A percentile compares a stretch with the other conserved stretches of the same genome.
These are phyloP conservation scores for Nothocercus julius DNA, from an alignment of 2,113 vertebrate species.

Conservation along the genomic window DNA sequence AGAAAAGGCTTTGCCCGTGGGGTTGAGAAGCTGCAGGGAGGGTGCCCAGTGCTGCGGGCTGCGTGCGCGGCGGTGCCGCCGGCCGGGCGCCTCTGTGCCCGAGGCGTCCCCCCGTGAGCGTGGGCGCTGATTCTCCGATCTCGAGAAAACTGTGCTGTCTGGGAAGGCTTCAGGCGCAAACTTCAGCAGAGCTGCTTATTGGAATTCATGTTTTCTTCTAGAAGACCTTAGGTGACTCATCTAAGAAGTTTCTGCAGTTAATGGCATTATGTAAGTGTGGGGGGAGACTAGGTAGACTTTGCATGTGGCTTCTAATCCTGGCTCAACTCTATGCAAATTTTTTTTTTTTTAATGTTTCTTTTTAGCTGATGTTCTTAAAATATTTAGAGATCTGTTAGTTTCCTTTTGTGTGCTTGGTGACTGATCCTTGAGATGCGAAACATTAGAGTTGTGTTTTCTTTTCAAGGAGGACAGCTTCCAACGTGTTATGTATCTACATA, in stretches of 20 bases:
- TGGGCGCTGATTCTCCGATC: no score
- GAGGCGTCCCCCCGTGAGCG: not conserved
- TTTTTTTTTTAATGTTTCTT: not conserved
- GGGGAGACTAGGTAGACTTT: not conserved
- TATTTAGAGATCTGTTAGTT: not conserved
- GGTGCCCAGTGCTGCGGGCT: not conserved
- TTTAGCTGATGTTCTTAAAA: not conserved
- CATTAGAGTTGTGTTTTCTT: not conserved
- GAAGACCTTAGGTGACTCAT: not conserved
- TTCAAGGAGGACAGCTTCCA: not conserved
- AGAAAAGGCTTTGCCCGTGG: no score
- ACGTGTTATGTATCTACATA: not conserved
- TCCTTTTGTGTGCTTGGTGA: not conserved
- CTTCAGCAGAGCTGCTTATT: not conserved
- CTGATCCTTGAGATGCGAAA: not conserved
- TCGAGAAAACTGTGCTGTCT: not conserved
- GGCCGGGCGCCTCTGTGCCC: not conserved
- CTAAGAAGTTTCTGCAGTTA: not conserved
- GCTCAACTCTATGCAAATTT: not conserved
- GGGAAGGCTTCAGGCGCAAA: not conserved
- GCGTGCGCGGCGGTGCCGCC: not conserved
- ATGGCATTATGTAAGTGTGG: not conserved
- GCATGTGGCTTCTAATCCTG: rapidly evolving
- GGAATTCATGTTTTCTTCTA: not conserved
- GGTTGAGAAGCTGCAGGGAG: no score